These are phyloP conservation scores for Dendrolimus houi DNA, from an alignment of 2,888 invertebrate genomes.

Conservation along the genomic window DNA sequence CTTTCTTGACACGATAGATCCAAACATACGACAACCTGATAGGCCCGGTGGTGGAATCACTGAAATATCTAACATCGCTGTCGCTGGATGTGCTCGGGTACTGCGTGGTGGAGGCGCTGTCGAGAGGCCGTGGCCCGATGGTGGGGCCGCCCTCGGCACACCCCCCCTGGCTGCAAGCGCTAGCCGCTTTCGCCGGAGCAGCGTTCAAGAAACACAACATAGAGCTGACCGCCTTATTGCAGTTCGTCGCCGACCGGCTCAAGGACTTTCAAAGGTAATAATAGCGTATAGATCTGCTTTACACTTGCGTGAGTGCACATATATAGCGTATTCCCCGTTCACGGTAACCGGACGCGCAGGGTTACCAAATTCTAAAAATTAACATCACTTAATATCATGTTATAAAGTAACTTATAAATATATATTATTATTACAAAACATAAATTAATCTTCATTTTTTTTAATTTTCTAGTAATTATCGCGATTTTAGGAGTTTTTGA, in stretches of 20 bases:
- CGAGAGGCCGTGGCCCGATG: conserved; percentile 50
- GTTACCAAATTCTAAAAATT: too few species aligned
- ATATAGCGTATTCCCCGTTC: too few species aligned
- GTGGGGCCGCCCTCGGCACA: conserved; percentile 87
- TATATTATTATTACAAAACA: too few species aligned
- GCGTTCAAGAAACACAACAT: conserved; percentile 98
- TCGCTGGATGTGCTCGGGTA: conserved; percentile 98
- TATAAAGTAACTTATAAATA: too few species aligned
- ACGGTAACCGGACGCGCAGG: too few species aligned
- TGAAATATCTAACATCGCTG: conserved; percentile 95
- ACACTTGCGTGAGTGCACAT: too few species aligned
- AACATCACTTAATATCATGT: too few species aligned
- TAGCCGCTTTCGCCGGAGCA: conserved; percentile 96
- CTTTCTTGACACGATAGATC: conserved; percentile 76
- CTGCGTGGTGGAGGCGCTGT: conserved; percentile 94
- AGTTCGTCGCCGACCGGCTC: conserved; percentile 97
- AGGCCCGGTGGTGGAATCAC: conserved; percentile 96
- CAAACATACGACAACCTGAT: conserved; percentile 97
- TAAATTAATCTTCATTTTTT: too few species aligned
- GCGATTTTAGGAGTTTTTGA: too few species aligned
- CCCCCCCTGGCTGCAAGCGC: conserved; percentile 94
- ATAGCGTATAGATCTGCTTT: too few species aligned
- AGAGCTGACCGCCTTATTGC: conserved; percentile 95
- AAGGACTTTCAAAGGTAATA: conserved; percentile 94
- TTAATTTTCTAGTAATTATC: too few species aligned